Base-by-base conservation (phyloP, 2,113 vertebrate genomes). In the Pithys albifrons region DNA sequence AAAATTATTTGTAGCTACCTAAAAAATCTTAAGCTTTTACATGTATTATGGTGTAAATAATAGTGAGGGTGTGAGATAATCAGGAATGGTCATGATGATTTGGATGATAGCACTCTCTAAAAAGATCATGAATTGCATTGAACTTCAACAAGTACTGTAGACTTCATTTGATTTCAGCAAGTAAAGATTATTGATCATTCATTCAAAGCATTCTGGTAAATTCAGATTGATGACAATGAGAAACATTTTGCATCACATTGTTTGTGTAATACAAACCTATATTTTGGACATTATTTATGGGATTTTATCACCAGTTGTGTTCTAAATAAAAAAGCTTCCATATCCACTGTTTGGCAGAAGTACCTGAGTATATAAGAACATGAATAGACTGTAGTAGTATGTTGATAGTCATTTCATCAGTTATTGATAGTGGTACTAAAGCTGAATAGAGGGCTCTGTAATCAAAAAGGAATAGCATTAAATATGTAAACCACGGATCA, bases 351-450 rank as follows among this genome's bases (percentile, higher is more conserved):
- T 70, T 33, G 48, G 41, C 69, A 86, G 57, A 64, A 78, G 20
- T 64, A 67, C 8, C 20, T 61, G 24, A 58, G 39, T 81, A 51
- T 48, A 29, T 33, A 66, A 51, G 49, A 91, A 81, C 15, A 28
- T 35, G 55, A 91, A 88, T 28, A 70, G 80, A 51, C 29, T 52
- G 11, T 52, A 73, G 57, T 48, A 64, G 57, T 81, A 45, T 0
- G 3, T 87, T 93, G 48, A 51, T 41, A 76, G 67, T 66, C 10
- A 72, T 82, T 96, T 85, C 37, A 37, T 71, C 69, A 71, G 20
- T 89, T 95, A 54, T 49, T 96, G 86, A 55, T 66, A 91, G 71
- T 14, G 9, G 27, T 76, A 48, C 66, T 95, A 66, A 97, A 88
- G 37, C 24, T 94, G n/a, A 46, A 74, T 74, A 92, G 66, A 76